Evolutionary conservation across 92 coral and sea anemone species (phyloP).

Genomic region (Isaurus tuberculatus): DNA sequence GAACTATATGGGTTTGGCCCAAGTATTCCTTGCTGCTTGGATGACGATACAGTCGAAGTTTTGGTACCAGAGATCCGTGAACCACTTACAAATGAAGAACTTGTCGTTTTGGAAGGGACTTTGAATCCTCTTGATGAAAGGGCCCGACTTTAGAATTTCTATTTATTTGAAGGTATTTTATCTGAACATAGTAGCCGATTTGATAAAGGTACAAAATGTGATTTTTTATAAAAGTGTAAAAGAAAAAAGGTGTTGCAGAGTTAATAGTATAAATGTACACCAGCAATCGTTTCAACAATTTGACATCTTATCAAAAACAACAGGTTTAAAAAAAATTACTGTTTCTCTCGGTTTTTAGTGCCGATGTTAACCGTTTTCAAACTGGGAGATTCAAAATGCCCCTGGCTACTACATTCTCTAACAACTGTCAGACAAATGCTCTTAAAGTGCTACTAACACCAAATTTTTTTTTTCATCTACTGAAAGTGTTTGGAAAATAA

Average conservation of each 20-base stretch:
- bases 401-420: too few species aligned
- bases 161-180: neutral
- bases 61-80: slow-evolving; percentile 21
- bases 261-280: too few species aligned
- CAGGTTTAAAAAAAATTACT: neutral
- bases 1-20: slow-evolving; percentile 26
- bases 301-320: too few species aligned
- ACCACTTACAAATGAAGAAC: slow-evolving; percentile 20
- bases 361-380: too few species aligned
- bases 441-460: too few species aligned
- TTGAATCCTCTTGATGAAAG: slow-evolving; percentile 37
- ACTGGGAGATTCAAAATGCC: too few species aligned
- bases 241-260: neutral
- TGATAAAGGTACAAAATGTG: neutral
- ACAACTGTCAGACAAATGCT: neutral
- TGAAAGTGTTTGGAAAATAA: too few species aligned
- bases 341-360: neutral
- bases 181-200: neutral
- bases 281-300: neutral
- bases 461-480: too few species aligned
- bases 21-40: slow-evolving; percentile 17
- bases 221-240: too few species aligned
- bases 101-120: slow-evolving; percentile 12
- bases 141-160: slow-evolving; percentile 33
- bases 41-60: slow-evolving; percentile 40